These are phyloP conservation scores for Drosophila maculinotata DNA, from an alignment of 2,888 invertebrate species.

Conservation along the genomic window DNA sequence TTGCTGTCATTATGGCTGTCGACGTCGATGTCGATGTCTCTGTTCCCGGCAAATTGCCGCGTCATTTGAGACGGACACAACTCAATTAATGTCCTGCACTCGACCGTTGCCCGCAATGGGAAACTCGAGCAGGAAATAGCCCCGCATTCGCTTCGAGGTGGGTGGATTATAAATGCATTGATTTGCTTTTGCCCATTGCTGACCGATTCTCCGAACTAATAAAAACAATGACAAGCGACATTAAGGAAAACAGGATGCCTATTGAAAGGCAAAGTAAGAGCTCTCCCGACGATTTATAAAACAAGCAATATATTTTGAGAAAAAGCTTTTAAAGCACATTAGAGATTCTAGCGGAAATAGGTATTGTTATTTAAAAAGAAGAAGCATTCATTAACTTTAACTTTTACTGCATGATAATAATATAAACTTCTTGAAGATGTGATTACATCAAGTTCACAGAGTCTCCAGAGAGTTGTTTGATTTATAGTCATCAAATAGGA, in stretches of 20 bases:
- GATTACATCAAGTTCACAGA: slow-evolving; percentile 3
- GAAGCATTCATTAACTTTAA: too few relatives aligned
- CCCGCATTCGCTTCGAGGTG: background rate
- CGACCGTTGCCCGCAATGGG: background rate
- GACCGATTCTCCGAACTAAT: too few relatives aligned
- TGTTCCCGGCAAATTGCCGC: background rate
- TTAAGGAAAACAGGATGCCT: background rate
- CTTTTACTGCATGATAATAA: slow-evolving; percentile 2
- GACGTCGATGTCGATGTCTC: background rate
- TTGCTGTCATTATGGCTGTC: slow-evolving; percentile 17
- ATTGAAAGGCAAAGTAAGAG: background rate
- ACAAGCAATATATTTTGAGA: background rate
- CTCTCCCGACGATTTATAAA: too few relatives aligned
- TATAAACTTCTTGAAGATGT: too few relatives aligned
- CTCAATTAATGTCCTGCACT: slow-evolving; percentile 19
- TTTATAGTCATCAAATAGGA: slow-evolving; percentile 20
- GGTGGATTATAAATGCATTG: background rate
- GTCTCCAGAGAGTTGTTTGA: background rate
- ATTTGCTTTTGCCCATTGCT: background rate
- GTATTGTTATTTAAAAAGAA: too few relatives aligned
- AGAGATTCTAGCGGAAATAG: too few relatives aligned
- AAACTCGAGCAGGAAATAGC: background rate
- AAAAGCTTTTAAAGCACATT: background rate
- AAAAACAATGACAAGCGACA: background rate
- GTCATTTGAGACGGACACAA: slow-evolving; percentile 11